phyloP scores from a whole-genome alignment of 2,797 vertebrate genomes.

The Schizopygopsis malacanthus region DNA sequence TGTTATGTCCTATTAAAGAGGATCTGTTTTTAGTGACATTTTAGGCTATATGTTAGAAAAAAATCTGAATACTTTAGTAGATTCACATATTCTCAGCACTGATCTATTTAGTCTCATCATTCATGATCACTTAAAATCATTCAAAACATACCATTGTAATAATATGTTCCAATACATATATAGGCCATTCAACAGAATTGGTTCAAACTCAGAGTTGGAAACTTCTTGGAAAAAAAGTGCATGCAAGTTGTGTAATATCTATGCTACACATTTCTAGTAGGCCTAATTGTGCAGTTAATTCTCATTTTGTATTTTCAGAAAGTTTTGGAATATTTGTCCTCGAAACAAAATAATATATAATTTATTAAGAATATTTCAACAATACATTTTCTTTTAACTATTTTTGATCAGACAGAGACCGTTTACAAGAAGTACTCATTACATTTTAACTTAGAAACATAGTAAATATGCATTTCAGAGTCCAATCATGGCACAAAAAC shows the following conservation, averaged over 20 bases:
- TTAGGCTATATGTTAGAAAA: neutral
- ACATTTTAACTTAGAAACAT: neutral
- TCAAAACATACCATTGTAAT: neutral
- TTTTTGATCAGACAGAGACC: neutral
- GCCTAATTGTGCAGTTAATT: too few relatives aligned
- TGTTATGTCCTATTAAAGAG: neutral
- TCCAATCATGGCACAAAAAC: too few relatives aligned
- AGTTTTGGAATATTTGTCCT: too few relatives aligned
- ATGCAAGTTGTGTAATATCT: too few relatives aligned
- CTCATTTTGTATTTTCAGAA: too few relatives aligned
- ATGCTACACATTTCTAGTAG: too few relatives aligned
- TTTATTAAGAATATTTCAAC: neutral
- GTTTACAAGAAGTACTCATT: neutral
- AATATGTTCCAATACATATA: neutral
- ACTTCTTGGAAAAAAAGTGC: too few relatives aligned
- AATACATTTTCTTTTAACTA: neutral
- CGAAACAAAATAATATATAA: too few relatives aligned
- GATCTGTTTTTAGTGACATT: neutral
- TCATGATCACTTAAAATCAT: neutral
- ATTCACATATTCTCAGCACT: neutral
- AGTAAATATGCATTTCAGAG: too few relatives aligned
- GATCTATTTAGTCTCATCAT: neutral
- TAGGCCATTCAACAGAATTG: too few relatives aligned
- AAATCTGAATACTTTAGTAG: constrained; percentile 2
- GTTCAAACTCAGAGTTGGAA: too few relatives aligned